A percentile compares a stretch with the other conserved stretches of the same genome.
These are phyloP conservation scores for Anagyrus pseudococci DNA, from an alignment of 2,888 invertebrate genomes.

Conservation along the genomic window DNA sequence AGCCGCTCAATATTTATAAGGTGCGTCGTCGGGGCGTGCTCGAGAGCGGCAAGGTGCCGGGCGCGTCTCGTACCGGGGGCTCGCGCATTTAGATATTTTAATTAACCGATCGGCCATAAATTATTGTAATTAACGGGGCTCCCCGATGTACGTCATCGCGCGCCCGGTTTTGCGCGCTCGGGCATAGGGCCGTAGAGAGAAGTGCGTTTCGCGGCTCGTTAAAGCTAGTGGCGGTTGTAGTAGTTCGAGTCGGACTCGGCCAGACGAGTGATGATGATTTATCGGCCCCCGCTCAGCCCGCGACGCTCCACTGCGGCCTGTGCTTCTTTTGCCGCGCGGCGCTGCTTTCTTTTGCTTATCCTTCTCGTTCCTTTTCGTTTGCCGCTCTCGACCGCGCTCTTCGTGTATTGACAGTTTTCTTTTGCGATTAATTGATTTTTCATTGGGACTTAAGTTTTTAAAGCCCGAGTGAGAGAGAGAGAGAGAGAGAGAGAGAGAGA, in stretches of 20 bases:
- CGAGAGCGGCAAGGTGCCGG: neutral
- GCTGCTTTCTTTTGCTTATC: neutral
- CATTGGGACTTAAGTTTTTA: constrained; percentile 27
- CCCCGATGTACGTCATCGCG: constrained; percentile 22
- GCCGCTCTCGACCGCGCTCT: too few species aligned
- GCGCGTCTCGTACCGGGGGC: constrained; percentile 42
- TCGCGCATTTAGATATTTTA: constrained; percentile 58
- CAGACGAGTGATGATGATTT: constrained; percentile 39
- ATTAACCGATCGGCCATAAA: constrained; percentile 59
- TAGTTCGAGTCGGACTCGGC: constrained; percentile 16
- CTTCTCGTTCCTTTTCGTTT: neutral
- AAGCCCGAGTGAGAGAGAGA: too few species aligned
- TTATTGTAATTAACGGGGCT: constrained; percentile 55
- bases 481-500: too few species aligned
- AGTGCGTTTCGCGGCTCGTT: constrained; percentile 12
- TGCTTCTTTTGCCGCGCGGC: neutral
- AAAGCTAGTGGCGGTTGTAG: constrained; percentile 3
- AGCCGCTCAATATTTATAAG: constrained; percentile 55
- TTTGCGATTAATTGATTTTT: constrained; percentile 35
- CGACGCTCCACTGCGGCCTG: neutral
- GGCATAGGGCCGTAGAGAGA: neutral
- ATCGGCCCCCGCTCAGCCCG: constrained; percentile 26
- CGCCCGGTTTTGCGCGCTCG: constrained; percentile 17
- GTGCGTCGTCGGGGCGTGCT: constrained; percentile 39
- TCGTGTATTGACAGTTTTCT: constrained; percentile 6